phyloP scores from a whole-genome alignment of 2,888 invertebrate species.

The Eristalis tenax region DNA sequence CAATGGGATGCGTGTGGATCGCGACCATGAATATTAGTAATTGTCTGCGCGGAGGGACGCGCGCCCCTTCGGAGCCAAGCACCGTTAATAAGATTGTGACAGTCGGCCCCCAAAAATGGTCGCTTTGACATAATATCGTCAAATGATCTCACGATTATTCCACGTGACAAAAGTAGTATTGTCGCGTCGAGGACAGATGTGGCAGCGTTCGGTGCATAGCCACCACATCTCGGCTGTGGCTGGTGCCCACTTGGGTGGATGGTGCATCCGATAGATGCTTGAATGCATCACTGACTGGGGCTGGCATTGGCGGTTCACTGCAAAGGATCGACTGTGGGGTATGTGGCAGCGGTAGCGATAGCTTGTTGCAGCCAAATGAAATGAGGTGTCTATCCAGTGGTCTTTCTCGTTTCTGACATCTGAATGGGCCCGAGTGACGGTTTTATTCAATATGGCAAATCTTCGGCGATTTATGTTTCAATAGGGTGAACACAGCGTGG shows the following conservation, averaged over 20 bases:
- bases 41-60: constrained; percentile 4
- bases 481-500: constrained; percentile 15
- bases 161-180: constrained; percentile 68
- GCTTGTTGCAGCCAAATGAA: constrained; percentile 42
- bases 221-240: background rate
- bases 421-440: constrained; percentile 61
- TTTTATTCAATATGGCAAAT: constrained; percentile 67
- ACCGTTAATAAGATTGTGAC: constrained; percentile 66
- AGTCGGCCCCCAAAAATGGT: constrained; percentile 64
- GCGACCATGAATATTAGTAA: constrained; percentile 18
- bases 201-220: constrained; percentile 23
- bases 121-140: constrained; percentile 68
- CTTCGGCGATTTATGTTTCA: constrained; percentile 56
- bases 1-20: constrained; percentile 50
- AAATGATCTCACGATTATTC: constrained; percentile 71
- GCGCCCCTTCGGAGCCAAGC: background rate
- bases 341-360: background rate
- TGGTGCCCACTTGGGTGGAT: constrained; percentile 6
- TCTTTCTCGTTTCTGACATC: constrained; percentile 60
- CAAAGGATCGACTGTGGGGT: constrained; percentile 48
- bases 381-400: constrained; percentile 67
- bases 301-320: constrained; percentile 45
- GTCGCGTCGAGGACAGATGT: constrained; percentile 27
- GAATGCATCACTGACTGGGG: background rate
- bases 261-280: background rate